Evolutionary conservation across 2,888 invertebrate species (phyloP), one percentile per base, ranked within the genome.

Genomic region (Synergus laeviventris): DNA sequence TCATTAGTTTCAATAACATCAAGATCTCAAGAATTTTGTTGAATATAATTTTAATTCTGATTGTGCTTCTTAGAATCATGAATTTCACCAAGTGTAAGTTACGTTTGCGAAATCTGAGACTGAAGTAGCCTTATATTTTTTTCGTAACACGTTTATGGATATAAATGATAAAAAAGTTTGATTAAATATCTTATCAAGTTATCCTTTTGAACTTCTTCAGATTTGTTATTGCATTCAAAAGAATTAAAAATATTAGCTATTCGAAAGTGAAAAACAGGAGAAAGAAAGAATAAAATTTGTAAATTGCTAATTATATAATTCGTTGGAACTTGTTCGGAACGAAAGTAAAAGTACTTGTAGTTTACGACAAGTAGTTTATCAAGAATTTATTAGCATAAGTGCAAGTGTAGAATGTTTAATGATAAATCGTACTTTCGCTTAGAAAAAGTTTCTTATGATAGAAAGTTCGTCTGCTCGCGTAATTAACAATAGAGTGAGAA

Each of bases 81-180:
- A 45, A 70, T 70, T 70, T 45, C 11, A 70, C 24, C 38, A 12
- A 39, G 38, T 39, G 11, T 38, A 8, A 62, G 49, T 70, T 16
- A 49, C 70, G 70, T 49, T 49, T 12, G 70, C 70, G 70, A 70
- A 70, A 70, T 70, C 49, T 18, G 70, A 70, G 49, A 70, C 70
- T 70, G 45, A 70, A 49, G 49, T 24, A 42, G 24, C 49, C 49
- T 70, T 45, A 16, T 24, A 70, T 70, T 31, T 49, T 56, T 56
- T 56, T 56, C 21, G 21, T 12, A 5, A 4, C 21, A 56, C 12
- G 56, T 56, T 56, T 14, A 18, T 56, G 11, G 12, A 56, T 4
- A 21, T 12, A 11, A 24, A 56, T 1, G 56, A 56, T 56, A 56
- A 56, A 56, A 56, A 12, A 56, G 21, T 56, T 56, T 56, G 18